A percentile compares a stretch with the other conserved stretches of the same genome.
Conservation (phyloP, 2,888 invertebrate species). For the Scaptomyza reducta region DNA sequence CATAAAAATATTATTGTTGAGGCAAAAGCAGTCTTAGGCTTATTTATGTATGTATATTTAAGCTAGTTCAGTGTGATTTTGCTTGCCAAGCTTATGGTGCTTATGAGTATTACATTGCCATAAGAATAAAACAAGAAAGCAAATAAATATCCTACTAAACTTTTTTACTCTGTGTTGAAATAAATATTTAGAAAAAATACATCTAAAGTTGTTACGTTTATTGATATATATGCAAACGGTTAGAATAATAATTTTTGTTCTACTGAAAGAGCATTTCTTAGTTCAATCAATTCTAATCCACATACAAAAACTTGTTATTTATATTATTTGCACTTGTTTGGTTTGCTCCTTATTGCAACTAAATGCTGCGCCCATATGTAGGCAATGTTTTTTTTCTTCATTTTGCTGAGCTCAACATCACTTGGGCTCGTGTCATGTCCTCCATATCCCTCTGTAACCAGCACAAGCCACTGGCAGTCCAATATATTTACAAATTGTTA, state of each 20-base stretch:
- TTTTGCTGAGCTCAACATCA: slow-evolving; percentile 31
- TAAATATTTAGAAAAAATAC: no score
- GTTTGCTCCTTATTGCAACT: slow-evolving; percentile 38
- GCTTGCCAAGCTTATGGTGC: not conserved
- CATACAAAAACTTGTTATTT: not conserved
- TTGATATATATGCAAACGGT: no score
- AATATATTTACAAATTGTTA: slow-evolving; percentile 42
- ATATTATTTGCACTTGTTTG: slow-evolving; percentile 2
- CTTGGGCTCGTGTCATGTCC: not conserved
- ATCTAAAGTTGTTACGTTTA: no score
- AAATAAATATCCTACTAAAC: no score
- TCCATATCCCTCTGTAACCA: not conserved
- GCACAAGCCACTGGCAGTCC: not conserved
- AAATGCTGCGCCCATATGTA: slow-evolving; percentile 52
- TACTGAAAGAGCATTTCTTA: not conserved
- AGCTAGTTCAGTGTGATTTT: no score
- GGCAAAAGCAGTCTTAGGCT: no score
- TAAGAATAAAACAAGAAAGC: no score
- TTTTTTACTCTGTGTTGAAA: no score
- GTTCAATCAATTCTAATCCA: not conserved
- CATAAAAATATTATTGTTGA: no score
- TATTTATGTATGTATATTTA: no score
- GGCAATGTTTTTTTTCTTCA: slow-evolving; percentile 35
- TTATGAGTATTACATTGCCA: no score
- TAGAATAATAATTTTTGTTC: no score